Base-by-base conservation (phyloP, 2,888 invertebrate species). In the Drosophila borealis region DNA sequence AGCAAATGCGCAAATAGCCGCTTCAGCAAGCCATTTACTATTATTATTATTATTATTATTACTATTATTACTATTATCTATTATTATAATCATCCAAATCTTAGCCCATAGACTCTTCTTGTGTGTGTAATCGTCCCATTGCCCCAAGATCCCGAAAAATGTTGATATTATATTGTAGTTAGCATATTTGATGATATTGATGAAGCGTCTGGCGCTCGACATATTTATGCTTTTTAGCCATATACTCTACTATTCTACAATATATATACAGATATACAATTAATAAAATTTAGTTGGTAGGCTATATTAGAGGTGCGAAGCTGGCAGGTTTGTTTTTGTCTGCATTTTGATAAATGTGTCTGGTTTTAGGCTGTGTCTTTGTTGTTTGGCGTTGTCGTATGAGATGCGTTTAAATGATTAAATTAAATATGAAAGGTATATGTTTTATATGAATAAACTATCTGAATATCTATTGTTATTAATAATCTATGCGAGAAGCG, bases 1-100 rank as follows among this genome's bases (percentile, higher is more conserved):
- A 92, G 75, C 91, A 91, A 89, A 85, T 92, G 79, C 91, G 91
- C 62, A 92, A 92, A 72, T 92, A 80, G 81, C 54, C n/a, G 51
- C 60, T 53, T 37, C 53, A 5, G n/a, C n/a, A 65, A 49, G 69
- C 75, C 70, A 84, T 81, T 68, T 67, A 78, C 25, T 53, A 50
- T 54, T 80, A 71, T 70, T 66, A 50, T 25, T 45, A 44, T 34
- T 34, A 42, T 21, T 50, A 50, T 37, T 44, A 63, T 63, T 39
- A 37, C 17, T 50, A 50, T 37, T 44, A 63, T 63, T 39, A 37
- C 17, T 25, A 55, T 39, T 61, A 54, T 61, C 50, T 59, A 14
- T 25, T 19, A 29, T 19, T 62, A 19, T 55, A 45, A 37, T 48
- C 39, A 60, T 50, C 37, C 8, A 33, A 60, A 70, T 62, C 37